Evolutionary conservation across 1,140 invertebrate species (phyloP), one percentile per base, ranked within the genome.

Genomic region (Drosophila pseudoananassae): DNA sequence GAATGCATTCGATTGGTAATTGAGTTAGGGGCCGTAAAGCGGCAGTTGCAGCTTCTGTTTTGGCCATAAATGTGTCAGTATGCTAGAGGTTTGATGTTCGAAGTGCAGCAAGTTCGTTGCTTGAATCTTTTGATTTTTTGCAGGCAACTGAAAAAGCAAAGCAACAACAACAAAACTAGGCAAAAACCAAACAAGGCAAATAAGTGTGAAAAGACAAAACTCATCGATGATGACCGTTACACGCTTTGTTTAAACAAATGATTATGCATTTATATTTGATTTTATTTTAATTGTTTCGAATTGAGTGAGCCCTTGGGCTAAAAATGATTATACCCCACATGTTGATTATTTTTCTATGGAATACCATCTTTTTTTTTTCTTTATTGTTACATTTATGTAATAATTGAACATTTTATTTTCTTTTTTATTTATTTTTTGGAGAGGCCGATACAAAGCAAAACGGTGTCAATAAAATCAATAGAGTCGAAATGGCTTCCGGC

Each of bases 391-490:
- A 47, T 58, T 84, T 84, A 84, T 87, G 81, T 84, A 84, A 84
- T 59, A 68, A 69, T 56, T 69, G 31, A 31, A 69, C 17, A 55
- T 36, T 31, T 55, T 47, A 17, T 43, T 43, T 43, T 17, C 6
- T 17, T 43, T 43, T 43, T 43, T 43, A 17, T 15, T 43, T 43
- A 17, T 15, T 43, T 15, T 43, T 2, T 47, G 17, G 46, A 49
- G 7, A 52, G 47, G 45, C 8, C 9, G 23, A 33, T 64, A 55
- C 77, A 63, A 87, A 60, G 47, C 59, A 75, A 83, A 87, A 82
- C 83, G 73, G 78, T 87, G 82, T 87, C 78, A 87, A 85, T 85
- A 85, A 82, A 78, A 68, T 76, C 83, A 87, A 87, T 85, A 57
- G 65, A 76, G 61, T 43, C 40, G 31, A 72, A 76, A 75, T 78